A percentile compares a stretch with the other conserved stretches of the same genome.
These are phyloP conservation scores for Poeciliopsis presidionis DNA, from an alignment of 2,797 vertebrate species.

Conservation along the genomic window DNA sequence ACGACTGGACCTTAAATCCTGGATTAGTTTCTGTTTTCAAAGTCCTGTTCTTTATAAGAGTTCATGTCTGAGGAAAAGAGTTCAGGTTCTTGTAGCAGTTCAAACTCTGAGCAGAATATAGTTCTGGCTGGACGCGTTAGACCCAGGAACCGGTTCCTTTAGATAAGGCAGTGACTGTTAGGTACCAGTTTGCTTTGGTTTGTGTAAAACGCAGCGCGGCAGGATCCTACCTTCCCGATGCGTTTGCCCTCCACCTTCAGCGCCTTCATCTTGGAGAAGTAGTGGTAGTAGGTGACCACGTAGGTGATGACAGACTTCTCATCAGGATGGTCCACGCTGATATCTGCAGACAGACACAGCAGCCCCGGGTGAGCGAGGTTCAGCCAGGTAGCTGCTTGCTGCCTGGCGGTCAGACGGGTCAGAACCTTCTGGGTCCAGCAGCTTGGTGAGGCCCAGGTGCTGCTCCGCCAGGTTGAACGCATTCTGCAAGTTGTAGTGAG, in stretches of 20 bases:
- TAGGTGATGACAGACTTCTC: conserved; percentile 99
- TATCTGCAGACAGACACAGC: conserved; percentile 77
- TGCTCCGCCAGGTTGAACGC: conserved; percentile 97
- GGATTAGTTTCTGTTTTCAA: background rate
- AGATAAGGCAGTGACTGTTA: background rate
- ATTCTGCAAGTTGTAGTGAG: conserved; percentile 97
- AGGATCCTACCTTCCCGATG: conserved; percentile 80
- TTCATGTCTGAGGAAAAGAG: too few species aligned
- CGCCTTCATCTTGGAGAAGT: conserved; percentile 99
- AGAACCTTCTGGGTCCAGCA: conserved; percentile 92
- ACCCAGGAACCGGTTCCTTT: background rate
- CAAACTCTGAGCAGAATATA: background rate
- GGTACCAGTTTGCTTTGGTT: background rate
- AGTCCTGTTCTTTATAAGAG: too few species aligned
- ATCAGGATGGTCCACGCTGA: conserved; percentile 97
- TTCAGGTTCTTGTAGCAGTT: background rate
- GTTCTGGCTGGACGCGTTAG: background rate
- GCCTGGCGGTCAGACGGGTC: conserved; percentile 4
- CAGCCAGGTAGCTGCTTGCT: background rate
- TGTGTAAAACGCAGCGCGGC: too few species aligned
- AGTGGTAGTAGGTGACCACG: conserved; percentile 97
- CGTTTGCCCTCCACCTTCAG: conserved; percentile 97
- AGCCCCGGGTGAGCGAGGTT: conserved; percentile 1
- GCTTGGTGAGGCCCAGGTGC: conserved; percentile 93
- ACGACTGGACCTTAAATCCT: background rate